Percentiles rank a stretch among this genome's conserved stretches.
phyloP scores from a whole-genome alignment of 2,888 invertebrate species.

The Rapana venosa region DNA sequence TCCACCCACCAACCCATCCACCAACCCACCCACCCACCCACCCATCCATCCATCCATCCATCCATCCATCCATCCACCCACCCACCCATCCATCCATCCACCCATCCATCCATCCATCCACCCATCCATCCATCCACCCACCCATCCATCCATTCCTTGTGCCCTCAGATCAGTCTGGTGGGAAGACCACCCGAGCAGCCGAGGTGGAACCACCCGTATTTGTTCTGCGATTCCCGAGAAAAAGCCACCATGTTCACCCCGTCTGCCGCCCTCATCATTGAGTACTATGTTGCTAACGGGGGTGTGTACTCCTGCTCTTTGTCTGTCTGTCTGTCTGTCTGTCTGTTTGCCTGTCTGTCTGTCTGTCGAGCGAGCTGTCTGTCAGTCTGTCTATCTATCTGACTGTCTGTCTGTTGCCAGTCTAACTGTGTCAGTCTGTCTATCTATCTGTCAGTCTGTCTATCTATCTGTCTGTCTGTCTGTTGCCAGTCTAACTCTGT shows the following conservation, averaged over 20 bases:
- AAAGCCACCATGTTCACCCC: slow-evolving; percentile 75
- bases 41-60: neutral
- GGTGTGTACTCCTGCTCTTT: slow-evolving; percentile 48
- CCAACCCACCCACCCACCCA: too few species aligned
- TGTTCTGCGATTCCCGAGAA: slow-evolving; percentile 72
- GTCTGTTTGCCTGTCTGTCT: neutral
- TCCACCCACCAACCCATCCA: too few species aligned
- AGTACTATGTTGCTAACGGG: slow-evolving; percentile 70
- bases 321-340: neutral
- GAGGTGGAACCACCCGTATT: slow-evolving; percentile 72
- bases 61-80: too few species aligned
- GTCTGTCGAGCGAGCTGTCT: neutral
- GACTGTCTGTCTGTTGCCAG: neutral
- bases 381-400: neutral
- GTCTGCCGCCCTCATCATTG: slow-evolving; percentile 74
- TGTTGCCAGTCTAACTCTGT: neutral
- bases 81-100: too few species aligned
- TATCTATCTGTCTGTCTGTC: neutral
- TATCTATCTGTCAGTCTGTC: neutral
- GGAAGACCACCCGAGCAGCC: slow-evolving; percentile 73
- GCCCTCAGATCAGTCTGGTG: slow-evolving; percentile 68
- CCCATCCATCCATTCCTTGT: too few species aligned
- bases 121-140: too few species aligned
- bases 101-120: neutral
- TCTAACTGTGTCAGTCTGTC: too few species aligned